Evolutionary conservation across 2,797 vertebrate species (phyloP).

Genomic region (Aplochiton taeniatus): DNA sequence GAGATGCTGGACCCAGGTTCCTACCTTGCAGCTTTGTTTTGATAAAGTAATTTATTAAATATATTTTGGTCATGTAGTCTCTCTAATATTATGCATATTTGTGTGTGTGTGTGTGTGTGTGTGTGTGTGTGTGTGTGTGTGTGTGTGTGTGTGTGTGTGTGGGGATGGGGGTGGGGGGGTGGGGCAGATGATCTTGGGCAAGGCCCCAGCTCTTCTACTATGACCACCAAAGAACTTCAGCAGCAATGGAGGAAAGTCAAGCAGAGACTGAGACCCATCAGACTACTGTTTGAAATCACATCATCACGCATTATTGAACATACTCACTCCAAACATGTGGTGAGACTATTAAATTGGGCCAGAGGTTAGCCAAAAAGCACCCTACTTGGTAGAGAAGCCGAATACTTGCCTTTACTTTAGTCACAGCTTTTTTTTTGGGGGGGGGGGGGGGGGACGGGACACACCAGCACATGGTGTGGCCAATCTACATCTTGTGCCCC

Average conservation of each 20-base stretch:
- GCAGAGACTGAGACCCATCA: conserved; percentile 66
- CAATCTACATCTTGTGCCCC: not conserved
- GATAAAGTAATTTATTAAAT: not conserved
- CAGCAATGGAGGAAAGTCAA: conserved; percentile 83
- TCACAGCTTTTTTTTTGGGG: no score
- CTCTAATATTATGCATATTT: not conserved
- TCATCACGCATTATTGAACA: conserved; percentile 76
- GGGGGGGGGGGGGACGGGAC: no score
- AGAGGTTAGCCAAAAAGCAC: not conserved
- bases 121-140: no score
- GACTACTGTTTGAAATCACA: conserved; percentile 87
- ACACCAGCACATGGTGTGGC: not conserved
- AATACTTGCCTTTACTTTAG: not conserved
- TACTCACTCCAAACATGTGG: conserved; percentile 83
- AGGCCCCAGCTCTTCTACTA: conserved; percentile 66
- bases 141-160: conserved; percentile 18
- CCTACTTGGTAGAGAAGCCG: not conserved
- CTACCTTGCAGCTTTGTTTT: not conserved
- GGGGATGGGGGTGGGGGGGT: conserved; percentile 9
- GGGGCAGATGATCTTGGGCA: conserved; percentile 31
- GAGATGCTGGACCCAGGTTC: not conserved
- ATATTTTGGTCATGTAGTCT: not conserved
- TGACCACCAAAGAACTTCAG: conserved; percentile 92
- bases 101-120: conserved; percentile 1
- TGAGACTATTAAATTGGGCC: conserved; percentile 52